These are phyloP conservation scores for Dendrocincla fuliginosa DNA, from an alignment of 2,797 vertebrate genomes.

Conservation along the genomic window DNA sequence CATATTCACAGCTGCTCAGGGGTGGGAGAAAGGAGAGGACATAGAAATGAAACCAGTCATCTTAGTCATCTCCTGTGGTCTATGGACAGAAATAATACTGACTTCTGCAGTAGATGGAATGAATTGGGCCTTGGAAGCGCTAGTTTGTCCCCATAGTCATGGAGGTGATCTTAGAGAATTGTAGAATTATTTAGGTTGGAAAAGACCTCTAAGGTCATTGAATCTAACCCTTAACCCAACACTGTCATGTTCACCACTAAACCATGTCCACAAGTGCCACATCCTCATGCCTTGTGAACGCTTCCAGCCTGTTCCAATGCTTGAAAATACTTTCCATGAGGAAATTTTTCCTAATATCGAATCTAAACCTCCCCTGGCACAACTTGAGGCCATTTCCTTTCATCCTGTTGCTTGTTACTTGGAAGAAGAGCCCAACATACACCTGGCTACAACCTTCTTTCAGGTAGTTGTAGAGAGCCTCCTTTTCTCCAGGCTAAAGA, in stretches of 20 bases:
- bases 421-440: accelerated
- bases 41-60: background rate
- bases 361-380: background rate
- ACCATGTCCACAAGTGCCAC: background rate
- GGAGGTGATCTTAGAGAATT: background rate
- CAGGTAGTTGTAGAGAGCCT: background rate
- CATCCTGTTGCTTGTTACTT: background rate
- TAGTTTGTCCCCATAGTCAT: background rate
- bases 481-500: background rate
- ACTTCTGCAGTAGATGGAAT: background rate
- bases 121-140: background rate
- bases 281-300: background rate
- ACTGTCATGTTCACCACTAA: accelerated
- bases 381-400: background rate
- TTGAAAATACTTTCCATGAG: background rate
- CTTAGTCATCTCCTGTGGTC: background rate
- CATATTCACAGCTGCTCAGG: background rate
- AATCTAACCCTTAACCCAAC: background rate
- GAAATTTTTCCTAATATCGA: background rate
- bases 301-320: background rate
- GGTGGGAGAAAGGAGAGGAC: background rate
- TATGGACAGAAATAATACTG: background rate
- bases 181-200: background rate
- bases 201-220: background rate
- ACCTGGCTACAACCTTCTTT: background rate